Base-by-base conservation (phyloP, 2,888 invertebrate genomes). In the Tenthredo notha region DNA sequence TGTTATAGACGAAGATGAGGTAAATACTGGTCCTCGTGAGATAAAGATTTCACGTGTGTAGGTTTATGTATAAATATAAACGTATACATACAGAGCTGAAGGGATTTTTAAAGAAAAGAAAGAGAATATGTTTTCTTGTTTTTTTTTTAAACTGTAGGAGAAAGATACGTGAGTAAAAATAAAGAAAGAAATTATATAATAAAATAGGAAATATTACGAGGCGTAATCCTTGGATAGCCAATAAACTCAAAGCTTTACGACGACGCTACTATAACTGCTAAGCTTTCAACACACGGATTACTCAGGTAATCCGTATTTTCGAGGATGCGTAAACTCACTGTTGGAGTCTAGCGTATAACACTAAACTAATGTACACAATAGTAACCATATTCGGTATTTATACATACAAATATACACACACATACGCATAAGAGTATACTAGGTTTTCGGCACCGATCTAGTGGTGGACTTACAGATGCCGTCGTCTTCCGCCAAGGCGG, bases 251-350 rank as follows among this genome's bases (percentile, higher is more conserved):
- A 61, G 80, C 37, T 61, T 80, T 80, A 80, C 80, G 80, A 78
- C 58, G n/a, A 80, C 58, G 58, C 21, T 37, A 5, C 77, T 43
- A 50, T 40, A 61, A 61, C 80, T 58, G 80, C 37, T 80, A 80
- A 80, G 80, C 80, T 80, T 80, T 80, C 80, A 80, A 80, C 80
- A 80, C 80, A 80, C 80, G 80, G 80, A 80, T 80, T 80, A 80
- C 80, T 40, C 40, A 21, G 80, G 80, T 80, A 80, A 80, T 80
- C 80, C 80, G 58, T 80, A 80, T 80, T 80, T 80, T 80, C 58
- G 80, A 80, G 40, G 61, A 80, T 80, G 58, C 80, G 80, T 80
- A 61, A 80, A 58, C 80, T 80, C 58, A 58, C 61, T 21, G 21
- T 58, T 47, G 43, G 43, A 40, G 74, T 74, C 74, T 72, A 40